A percentile compares a stretch with the other conserved stretches of the same genome.
phyloP scores from a whole-genome alignment of 2,888 invertebrate genomes.

The Eupithecia dodoneata region DNA sequence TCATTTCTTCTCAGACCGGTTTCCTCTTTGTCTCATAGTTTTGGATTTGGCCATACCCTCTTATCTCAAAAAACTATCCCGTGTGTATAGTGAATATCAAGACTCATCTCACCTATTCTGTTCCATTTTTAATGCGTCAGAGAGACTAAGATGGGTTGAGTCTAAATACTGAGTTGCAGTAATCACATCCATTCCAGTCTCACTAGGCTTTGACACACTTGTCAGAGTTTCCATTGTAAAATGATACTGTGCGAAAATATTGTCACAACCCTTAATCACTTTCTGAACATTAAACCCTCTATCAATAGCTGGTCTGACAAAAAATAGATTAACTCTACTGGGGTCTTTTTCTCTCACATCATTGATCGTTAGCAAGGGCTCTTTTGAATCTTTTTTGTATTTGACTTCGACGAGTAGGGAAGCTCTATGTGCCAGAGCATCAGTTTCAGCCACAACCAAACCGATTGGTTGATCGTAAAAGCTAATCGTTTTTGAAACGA shows the following conservation, averaged over 20 bases:
- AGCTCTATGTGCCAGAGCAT: conserved; percentile 83
- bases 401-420: conserved; percentile 83
- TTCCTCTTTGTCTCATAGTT: background rate
- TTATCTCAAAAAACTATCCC: background rate
- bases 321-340: conserved; percentile 54
- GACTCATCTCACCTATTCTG: conserved; percentile 79
- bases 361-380: conserved; percentile 61
- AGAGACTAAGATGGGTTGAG: conserved; percentile 77
- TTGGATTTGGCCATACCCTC: background rate
- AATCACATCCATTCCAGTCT: conserved; percentile 87
- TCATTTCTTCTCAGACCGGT: too few relatives aligned
- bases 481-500: conserved; percentile 79
- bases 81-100: background rate
- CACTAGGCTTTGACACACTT: conserved; percentile 85
- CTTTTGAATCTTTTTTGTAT: conserved; percentile 73
- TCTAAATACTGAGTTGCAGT: conserved; percentile 85
- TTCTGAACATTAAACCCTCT: conserved; percentile 70
- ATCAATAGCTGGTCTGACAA: conserved; percentile 59
- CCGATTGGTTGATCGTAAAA: conserved; percentile 89
- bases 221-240: conserved; percentile 88
- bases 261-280: conserved; percentile 83
- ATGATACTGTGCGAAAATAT: conserved; percentile 86
- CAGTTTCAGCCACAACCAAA: conserved; percentile 86
- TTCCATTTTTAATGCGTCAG: conserved; percentile 80
- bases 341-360: conserved; percentile 62